Evolutionary conservation across 2,888 invertebrate species (phyloP), one percentile per base, ranked within the genome.

Genomic region (Geotrupes spiniger): DNA sequence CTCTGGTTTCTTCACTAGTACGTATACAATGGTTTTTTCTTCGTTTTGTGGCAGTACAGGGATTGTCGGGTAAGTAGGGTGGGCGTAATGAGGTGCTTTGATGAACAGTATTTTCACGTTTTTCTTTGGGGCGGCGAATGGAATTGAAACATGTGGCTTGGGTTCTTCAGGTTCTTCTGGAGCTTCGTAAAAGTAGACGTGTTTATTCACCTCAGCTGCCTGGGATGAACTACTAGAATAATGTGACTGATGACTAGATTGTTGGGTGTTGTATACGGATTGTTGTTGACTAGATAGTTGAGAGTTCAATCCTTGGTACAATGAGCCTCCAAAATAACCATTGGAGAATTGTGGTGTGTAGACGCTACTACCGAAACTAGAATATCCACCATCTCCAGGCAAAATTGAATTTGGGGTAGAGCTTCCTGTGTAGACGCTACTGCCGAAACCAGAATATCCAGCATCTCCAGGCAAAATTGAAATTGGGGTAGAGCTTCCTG

Each of bases 1-100:
- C 66, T 91, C 90, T 64, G 89, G 91, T 56, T 68, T 68, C 58
- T 71, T 72, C 11, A 68, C 68, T 58, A 72, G 56, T 25, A 72
- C 71, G 56, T 71, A 72, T 15, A 72, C 69, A 11, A 68, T 46
- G 2, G 72, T 72, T 50, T 70, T 71, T 33, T 72, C 70, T 57
- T 67, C 59, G 46, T 63, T 63, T 4, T 57, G 57, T 43, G 57
- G 60, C 28, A 52, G 52, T 12, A 61, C 60, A 31, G 69, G 63
- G 16, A 61, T 53, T 51, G 29, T 60, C 31, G 42, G 59, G 55
- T 54, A 50, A 28, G 45, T 16, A 10, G 56, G 56, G 5, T 46
- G 47, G 36, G 53, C 38, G 27, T 63, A 59, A 4, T 62, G 52
- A 39, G 75, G 74, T 1, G 74, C 70, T 58, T 76, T 76, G 54